Base-by-base conservation (phyloP, 92 coral and sea anemone genomes). In the Montipora capitata region DNA sequence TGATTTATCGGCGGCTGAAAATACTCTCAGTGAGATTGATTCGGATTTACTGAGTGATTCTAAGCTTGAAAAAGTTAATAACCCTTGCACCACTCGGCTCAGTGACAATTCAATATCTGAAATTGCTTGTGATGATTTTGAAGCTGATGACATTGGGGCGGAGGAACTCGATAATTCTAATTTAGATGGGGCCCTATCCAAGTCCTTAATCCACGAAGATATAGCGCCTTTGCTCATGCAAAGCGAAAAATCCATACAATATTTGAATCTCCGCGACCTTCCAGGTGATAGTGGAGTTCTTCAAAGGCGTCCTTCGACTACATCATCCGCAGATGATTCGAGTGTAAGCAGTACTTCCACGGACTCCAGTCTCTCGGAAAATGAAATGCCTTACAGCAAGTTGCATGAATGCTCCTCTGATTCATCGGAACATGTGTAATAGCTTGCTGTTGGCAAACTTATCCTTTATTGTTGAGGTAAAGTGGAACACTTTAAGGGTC, bases 301-400 rank as follows among this genome's bases (percentile, higher is more conserved):
- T 39, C 83, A 63, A 16, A 63, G 62, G 39, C 67, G 66, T 7
- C 40, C 75, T 10, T 76, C 89, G 11, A 48, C 74, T 44, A n/a
- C 83, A 5, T 75, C 76, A 15, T 75, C 89, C 27, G 66, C 89
- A 38, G 89, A 85, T 38, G 76, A 85, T 52, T 85, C 83, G 5
- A 83, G 87, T 18, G 17, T 27, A 3, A 73, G 77, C 15, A 20
- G 77, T 16, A 40, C 89, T 0, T 85, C 89, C 38, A 85, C 89
- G 42, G 89, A 85, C 16, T 75, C 89, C 8, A 85, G 89, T 35
- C 7, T 85, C 49, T 85, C 89, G 57, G 89, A 85, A 56, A 85
- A 45, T 68, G 89, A 85, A 40, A 76, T 76, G 89, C 89, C 89
- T 51, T 85, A 85, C 14, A 48, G 57, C 54, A 85, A 75, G 65